Evolutionary conservation across 2,797 vertebrate species (phyloP).

Genomic region (Myoxocephalus aenaeus): DNA sequence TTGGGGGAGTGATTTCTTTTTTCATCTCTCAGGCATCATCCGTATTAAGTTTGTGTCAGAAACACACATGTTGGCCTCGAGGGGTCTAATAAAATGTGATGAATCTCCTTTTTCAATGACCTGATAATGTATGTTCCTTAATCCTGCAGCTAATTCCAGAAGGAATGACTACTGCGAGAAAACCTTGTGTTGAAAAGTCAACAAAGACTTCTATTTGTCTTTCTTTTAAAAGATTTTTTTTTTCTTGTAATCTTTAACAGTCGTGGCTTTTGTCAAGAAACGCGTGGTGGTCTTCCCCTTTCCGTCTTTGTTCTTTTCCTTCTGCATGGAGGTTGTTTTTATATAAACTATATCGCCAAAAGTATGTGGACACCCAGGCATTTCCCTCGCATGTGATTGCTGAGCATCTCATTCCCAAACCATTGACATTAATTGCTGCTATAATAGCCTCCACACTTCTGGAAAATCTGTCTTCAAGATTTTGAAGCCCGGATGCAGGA

Average conservation of each 20-base stretch:
- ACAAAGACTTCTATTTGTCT: not conserved
- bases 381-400: conserved; percentile 1
- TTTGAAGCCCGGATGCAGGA: conserved; percentile 7
- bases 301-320: conserved; percentile 9
- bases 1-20: not conserved
- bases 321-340: conserved; percentile 9
- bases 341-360: not conserved
- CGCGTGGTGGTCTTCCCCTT: conserved; percentile 3
- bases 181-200: not conserved
- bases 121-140: conserved; percentile 5
- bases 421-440: not conserved
- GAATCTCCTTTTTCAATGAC: conserved; percentile 26
- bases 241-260: not conserved
- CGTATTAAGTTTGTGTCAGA: conserved; percentile 20
- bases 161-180: not conserved
- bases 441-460: not conserved
- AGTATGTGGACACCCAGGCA: conserved; percentile 26
- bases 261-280: conserved; percentile 6
- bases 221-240: not conserved
- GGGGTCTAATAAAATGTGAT: conserved; percentile 34
- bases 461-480: conserved; percentile 6
- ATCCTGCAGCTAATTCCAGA: conserved; percentile 10
- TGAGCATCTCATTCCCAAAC: not conserved
- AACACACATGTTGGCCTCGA: conserved; percentile 27
- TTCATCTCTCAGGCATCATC: conserved; percentile 9